phyloP scores from a whole-genome alignment of 2,888 invertebrate genomes.

The Hymenopus coronatus region DNA sequence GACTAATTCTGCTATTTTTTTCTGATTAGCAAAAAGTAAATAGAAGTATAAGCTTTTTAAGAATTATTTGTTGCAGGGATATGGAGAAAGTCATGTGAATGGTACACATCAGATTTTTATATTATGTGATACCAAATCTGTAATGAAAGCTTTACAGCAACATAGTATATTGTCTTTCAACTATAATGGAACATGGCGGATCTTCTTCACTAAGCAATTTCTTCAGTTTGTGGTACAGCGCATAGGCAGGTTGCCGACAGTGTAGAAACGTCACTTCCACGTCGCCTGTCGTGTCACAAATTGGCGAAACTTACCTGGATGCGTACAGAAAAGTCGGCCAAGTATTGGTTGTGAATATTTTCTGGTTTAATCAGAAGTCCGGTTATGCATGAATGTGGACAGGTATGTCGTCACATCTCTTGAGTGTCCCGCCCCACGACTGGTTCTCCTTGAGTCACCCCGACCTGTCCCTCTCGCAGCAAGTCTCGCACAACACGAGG shows the following conservation, averaged over 20 bases:
- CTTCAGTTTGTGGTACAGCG: neutral
- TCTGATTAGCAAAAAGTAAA: too few relatives aligned
- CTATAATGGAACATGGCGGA: too few relatives aligned
- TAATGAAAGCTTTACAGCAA: too few relatives aligned
- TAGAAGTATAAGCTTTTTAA: too few relatives aligned
- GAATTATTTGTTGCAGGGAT: too few relatives aligned
- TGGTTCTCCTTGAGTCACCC: neutral
- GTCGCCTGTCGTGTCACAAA: neutral
- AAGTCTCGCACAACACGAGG: neutral
- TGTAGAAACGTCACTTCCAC: neutral
- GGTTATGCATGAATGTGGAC: neutral
- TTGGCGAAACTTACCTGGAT: neutral
- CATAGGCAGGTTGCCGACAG: too few relatives aligned
- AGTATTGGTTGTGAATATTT: neutral
- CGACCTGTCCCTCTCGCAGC: neutral
- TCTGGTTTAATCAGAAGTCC: neutral
- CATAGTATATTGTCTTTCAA: too few relatives aligned
- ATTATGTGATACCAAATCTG: too few relatives aligned
- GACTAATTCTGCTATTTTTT: too few relatives aligned
- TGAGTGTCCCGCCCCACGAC: neutral
- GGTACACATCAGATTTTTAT: too few relatives aligned
- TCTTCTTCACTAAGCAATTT: neutral
- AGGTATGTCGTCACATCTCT: neutral
- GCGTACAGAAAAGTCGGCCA: neutral
- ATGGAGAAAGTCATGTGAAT: too few relatives aligned